These are phyloP conservation scores for Chanos chanos DNA, from an alignment of 2,797 vertebrate genomes.

Conservation along the genomic window DNA sequence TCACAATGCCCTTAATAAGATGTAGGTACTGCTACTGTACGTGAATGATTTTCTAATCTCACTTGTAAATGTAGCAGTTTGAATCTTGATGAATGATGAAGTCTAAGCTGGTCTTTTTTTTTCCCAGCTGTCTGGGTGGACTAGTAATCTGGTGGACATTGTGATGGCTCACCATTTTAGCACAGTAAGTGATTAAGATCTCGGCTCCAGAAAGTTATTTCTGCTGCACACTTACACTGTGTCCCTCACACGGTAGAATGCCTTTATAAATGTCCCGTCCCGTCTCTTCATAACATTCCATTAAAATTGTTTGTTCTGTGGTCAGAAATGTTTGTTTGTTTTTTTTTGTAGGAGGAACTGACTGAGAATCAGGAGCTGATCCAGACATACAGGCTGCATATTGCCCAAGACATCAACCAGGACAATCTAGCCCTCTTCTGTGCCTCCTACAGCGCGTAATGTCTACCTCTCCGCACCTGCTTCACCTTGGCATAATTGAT, in stretches of 20 bases:
- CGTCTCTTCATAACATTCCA: neutral
- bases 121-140: conserved; percentile 90
- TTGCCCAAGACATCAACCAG: conserved; percentile 96
- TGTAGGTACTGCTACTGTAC: neutral
- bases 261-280: too few species aligned
- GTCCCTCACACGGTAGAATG: too few species aligned
- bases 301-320: neutral
- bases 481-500: too few species aligned
- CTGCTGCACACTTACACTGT: too few species aligned
- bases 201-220: too few species aligned
- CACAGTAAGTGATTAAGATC: conserved; percentile 91
- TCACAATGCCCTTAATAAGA: neutral
- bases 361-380: conserved; percentile 94
- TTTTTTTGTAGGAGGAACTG: conserved; percentile 81
- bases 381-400: conserved; percentile 95
- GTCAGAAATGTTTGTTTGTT: neutral
- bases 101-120: conserved; percentile 9
- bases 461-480: neutral
- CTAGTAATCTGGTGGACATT: conserved; percentile 90
- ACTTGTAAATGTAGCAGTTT: neutral
- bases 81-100: neutral
- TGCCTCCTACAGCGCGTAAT: conserved; percentile 73
- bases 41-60: neutral
- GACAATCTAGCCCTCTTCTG: conserved; percentile 94
- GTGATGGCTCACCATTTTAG: conserved; percentile 95